Conservation (phyloP, 2,797 vertebrate genomes). For the Chelmon rostratus region DNA sequence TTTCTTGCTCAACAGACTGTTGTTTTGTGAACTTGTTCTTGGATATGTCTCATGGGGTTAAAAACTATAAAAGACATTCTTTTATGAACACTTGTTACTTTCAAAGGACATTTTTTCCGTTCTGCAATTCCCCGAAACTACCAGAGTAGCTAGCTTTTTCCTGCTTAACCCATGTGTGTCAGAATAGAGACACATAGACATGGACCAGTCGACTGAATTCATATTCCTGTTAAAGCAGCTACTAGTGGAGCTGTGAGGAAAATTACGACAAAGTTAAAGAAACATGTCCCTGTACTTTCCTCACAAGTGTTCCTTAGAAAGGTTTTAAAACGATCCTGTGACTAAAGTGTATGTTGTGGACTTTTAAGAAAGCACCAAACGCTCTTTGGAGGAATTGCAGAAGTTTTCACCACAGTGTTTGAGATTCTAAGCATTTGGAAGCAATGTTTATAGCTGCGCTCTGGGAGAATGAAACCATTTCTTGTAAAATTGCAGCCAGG, state of each 20-base stretch:
- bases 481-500: background rate
- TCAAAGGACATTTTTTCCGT: background rate
- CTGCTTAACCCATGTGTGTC: background rate
- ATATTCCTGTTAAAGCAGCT: conserved; percentile 1
- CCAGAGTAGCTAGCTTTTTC: background rate
- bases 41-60: background rate
- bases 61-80: background rate
- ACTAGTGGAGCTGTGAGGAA: background rate
- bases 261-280: conserved; percentile 21
- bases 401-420: conserved; percentile 13
- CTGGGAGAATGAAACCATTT: conserved; percentile 1
- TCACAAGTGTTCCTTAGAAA: conserved; percentile 4
- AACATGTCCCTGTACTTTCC: background rate
- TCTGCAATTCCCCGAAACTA: conserved; percentile 30
- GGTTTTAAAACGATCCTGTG: background rate
- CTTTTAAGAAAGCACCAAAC: conserved; percentile 7
- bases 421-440: conserved; percentile 6
- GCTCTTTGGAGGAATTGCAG: background rate
- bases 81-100: conserved; percentile 1
- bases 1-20: conserved; percentile 7
- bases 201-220: background rate
- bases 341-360: background rate
- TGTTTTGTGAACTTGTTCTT: background rate
- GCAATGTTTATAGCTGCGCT: background rate
- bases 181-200: conserved; percentile 7